Evolutionary conservation across 35 echinoderm and acorn worm species (phyloP).

Genomic region (Acanthaster planci): DNA sequence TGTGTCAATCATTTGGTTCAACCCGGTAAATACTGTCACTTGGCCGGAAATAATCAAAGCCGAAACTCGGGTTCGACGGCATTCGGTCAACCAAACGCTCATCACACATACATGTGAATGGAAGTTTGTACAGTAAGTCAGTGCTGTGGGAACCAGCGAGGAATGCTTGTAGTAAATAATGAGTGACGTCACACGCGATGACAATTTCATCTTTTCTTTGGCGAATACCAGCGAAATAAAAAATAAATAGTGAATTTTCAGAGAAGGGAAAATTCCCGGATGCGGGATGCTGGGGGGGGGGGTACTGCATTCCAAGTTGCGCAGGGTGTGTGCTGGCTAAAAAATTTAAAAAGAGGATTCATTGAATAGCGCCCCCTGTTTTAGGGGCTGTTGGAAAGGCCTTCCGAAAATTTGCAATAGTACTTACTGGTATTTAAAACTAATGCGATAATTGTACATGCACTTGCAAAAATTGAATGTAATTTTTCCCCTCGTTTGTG

Average conservation of each 20-base stretch:
- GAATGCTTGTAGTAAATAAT: constrained; percentile 4
- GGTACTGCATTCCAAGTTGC: not conserved
- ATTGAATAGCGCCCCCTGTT: no score
- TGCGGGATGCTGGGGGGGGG: not conserved
- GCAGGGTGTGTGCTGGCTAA: no score
- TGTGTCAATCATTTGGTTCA: not conserved
- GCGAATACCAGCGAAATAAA: not conserved
- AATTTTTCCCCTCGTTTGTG: no score
- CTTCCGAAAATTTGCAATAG: no score
- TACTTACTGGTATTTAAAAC: no score
- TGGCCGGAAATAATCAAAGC: not conserved
- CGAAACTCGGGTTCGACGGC: no score
- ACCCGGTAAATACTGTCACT: not conserved
- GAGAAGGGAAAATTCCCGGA: not conserved
- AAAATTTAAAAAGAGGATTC: no score
- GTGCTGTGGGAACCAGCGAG: constrained; percentile 21
- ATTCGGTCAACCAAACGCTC: no score
- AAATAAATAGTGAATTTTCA: not conserved
- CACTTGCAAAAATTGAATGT: no score
- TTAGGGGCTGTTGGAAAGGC: no score
- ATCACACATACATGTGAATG: no score
- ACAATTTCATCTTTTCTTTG: not conserved
- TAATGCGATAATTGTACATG: no score
- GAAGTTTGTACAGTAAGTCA: not conserved
- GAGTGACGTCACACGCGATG: not conserved